phyloP scores from a whole-genome alignment of 2,113 vertebrate species.

The Mustela nigripes region DNA sequence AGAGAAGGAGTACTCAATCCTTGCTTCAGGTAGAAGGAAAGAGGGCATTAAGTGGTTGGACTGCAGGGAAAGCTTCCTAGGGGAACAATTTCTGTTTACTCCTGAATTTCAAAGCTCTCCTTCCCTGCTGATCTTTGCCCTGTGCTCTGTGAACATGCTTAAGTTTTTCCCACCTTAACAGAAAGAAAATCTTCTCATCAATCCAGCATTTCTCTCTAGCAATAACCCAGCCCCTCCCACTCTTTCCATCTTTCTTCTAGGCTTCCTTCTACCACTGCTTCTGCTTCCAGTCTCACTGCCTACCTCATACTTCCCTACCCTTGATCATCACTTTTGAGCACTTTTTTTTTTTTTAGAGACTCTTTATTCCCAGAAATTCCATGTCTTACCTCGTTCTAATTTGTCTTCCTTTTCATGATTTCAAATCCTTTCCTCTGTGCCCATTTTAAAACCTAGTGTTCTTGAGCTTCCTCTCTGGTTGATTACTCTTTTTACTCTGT shows the following conservation, averaged over 20 bases:
- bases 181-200: neutral
- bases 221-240: neutral
- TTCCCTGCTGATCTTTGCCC: neutral
- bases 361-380: neutral
- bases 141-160: neutral
- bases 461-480: neutral
- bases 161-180: neutral
- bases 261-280: neutral
- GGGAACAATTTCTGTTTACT: neutral
- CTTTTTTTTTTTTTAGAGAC: neutral
- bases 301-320: neutral
- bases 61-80: neutral
- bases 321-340: neutral
- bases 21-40: neutral
- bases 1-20: neutral
- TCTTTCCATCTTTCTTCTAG: neutral
- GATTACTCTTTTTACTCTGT: neutral
- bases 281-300: neutral
- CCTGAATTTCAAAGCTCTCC: constrained; percentile 1
- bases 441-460: neutral
- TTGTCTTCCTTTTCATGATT: neutral
- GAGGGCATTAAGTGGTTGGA: neutral
- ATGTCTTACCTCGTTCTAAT: neutral
- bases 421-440: neutral
- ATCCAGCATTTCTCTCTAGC: neutral